These are phyloP conservation scores for Circaetus gallicus DNA, from an alignment of 2,113 vertebrate genomes.

Conservation along the genomic window DNA sequence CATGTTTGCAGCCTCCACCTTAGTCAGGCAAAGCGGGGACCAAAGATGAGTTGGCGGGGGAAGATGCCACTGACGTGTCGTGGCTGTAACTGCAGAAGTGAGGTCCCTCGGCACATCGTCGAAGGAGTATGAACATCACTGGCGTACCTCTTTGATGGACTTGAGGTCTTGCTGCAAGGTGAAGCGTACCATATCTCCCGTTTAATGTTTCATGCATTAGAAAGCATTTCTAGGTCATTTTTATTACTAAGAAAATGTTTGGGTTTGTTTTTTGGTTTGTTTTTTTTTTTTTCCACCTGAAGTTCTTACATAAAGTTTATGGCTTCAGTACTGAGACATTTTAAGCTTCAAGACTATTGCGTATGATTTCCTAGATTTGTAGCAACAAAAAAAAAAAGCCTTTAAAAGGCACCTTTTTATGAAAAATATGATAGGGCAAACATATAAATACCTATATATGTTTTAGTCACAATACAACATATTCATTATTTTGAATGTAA, in stretches of 20 bases:
- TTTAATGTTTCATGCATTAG: not conserved
- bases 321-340: constrained; percentile 23
- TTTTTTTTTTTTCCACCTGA: not conserved
- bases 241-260: constrained; percentile 21
- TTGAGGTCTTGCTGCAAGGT: constrained; percentile 8
- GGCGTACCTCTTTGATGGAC: not conserved
- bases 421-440: constrained; percentile 25
- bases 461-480: constrained; percentile 49
- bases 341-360: constrained; percentile 31
- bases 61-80: not conserved
- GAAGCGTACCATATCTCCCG: not conserved
- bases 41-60: not conserved
- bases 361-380: constrained; percentile 35
- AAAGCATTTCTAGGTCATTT: constrained; percentile 11
- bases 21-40: not conserved
- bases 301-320: constrained; percentile 2
- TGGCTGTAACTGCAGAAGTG: not conserved
- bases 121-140: not conserved
- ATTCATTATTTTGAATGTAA: constrained; percentile 46
- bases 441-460: constrained; percentile 24
- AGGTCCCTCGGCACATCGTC: not conserved
- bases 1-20: not conserved
- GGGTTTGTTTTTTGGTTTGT: not conserved
- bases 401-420: constrained; percentile 54
- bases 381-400: not conserved